A percentile compares a stretch with the other conserved stretches of the same genome.
phyloP scores from a whole-genome alignment of 2,113 vertebrate species.

The Cololabis saira region DNA sequence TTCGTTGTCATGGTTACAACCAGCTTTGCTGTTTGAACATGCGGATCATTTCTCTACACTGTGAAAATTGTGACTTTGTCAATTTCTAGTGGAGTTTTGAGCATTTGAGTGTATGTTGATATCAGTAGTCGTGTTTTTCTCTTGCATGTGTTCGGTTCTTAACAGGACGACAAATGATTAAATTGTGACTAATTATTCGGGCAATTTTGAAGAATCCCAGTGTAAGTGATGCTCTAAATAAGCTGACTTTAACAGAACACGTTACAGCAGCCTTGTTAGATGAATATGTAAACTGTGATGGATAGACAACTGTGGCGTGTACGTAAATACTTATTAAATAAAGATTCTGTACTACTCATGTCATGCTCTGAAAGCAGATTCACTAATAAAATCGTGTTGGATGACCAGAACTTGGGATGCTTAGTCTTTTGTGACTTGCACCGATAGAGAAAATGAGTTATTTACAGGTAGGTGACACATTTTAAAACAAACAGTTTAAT shows the following conservation, averaged over 20 bases:
- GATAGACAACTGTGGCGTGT: not conserved
- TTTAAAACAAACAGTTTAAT: too few species aligned
- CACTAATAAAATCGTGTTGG: too few species aligned
- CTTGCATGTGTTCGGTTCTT: not conserved
- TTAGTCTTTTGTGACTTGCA: too few species aligned
- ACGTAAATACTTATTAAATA: conserved; percentile 20
- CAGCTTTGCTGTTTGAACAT: conserved; percentile 3
- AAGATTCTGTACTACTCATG: conserved; percentile 26
- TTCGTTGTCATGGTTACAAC: not conserved
- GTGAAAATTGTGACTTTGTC: conserved; percentile 1
- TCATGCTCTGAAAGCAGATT: not conserved
- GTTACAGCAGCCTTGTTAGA: not conserved
- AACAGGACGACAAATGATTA: not conserved
- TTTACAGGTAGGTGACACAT: too few species aligned
- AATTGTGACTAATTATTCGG: not conserved
- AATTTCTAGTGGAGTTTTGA: not conserved
- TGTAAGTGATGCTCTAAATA: not conserved
- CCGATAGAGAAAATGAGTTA: too few species aligned
- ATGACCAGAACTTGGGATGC: too few species aligned
- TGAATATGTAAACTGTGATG: conserved; percentile 18
- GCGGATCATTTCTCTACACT: not conserved
- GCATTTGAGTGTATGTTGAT: conserved; percentile 5
- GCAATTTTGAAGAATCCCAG: not conserved
- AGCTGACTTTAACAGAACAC: not conserved
- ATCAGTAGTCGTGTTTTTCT: not conserved